Evolutionary conservation across 2,797 vertebrate genomes (phyloP).

Genomic region (Rachycentron canadum): DNA sequence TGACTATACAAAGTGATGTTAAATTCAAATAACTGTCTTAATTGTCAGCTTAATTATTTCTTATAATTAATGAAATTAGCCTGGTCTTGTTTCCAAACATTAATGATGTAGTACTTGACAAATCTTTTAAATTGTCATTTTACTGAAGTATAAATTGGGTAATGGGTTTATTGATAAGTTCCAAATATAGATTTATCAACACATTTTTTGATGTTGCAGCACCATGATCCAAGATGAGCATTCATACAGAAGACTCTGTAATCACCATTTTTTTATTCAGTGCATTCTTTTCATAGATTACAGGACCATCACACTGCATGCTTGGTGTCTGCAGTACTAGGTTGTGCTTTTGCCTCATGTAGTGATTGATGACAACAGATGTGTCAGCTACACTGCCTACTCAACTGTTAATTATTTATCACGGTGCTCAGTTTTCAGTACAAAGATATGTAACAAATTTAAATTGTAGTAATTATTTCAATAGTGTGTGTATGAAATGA

Average conservation of each 20-base stretch:
- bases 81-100: background rate
- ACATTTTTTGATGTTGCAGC: too few relatives aligned
- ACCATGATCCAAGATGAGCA: background rate
- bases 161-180: background rate
- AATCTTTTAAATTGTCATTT: background rate
- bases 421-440: background rate
- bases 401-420: background rate
- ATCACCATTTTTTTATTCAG: background rate
- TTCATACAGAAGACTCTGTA: background rate
- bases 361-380: constrained; percentile 23
- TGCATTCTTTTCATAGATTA: too few relatives aligned
- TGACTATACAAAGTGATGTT: background rate
- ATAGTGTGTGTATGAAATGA: constrained; percentile 2
- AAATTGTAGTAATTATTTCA: constrained; percentile 13
- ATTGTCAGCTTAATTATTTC: background rate
- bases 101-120: background rate
- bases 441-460: background rate
- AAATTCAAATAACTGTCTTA: background rate
- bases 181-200: too few relatives aligned
- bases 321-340: background rate
- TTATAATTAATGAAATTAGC: background rate
- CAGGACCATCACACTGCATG: too few relatives aligned
- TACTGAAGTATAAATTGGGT: background rate
- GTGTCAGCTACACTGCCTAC: constrained; percentile 3
- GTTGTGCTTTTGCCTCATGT: constrained; percentile 9